These are phyloP conservation scores for Apotomis turbidana DNA, from an alignment of 2,888 invertebrate genomes.

Conservation along the genomic window DNA sequence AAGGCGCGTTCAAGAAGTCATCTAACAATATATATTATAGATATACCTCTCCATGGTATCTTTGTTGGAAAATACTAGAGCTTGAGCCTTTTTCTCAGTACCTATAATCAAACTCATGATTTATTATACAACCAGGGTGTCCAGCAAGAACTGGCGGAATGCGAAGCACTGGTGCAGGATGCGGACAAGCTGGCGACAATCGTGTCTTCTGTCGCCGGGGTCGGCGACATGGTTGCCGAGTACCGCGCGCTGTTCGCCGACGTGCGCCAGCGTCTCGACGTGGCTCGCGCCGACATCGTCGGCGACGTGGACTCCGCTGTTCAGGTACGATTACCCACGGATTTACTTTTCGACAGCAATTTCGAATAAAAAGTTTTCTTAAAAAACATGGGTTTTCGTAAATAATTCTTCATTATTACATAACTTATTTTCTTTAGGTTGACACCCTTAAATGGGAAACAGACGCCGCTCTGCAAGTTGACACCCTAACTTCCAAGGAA, in stretches of 20 bases:
- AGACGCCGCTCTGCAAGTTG: conserved; percentile 91
- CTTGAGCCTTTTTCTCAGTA: too few species aligned
- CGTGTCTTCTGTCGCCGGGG: conserved; percentile 58
- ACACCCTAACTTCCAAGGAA: conserved; percentile 92
- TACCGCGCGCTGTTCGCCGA: conserved; percentile 71
- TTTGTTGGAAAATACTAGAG: too few species aligned
- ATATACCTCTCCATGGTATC: too few species aligned
- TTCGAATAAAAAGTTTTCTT: too few species aligned
- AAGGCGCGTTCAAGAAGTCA: too few species aligned
- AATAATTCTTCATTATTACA: not conserved
- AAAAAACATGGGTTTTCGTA: too few species aligned
- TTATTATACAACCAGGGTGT: conserved; percentile 57
- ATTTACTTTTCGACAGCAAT: too few species aligned
- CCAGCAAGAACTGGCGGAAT: conserved; percentile 69
- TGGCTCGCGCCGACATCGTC: conserved; percentile 68
- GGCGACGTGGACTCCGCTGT: conserved; percentile 74
- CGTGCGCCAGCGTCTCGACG: conserved; percentile 63
- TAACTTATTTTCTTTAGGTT: conserved; percentile 78
- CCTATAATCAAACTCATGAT: too few species aligned
- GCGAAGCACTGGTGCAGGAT: conserved; percentile 65
- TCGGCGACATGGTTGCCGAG: conserved; percentile 70
- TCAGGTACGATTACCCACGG: conserved; percentile 58
- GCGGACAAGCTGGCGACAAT: conserved; percentile 68
- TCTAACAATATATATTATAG: too few species aligned
- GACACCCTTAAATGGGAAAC: conserved; percentile 90